Evolutionary conservation across 2,113 vertebrate genomes (phyloP).

Genomic region (Ovis canadensis): DNA sequence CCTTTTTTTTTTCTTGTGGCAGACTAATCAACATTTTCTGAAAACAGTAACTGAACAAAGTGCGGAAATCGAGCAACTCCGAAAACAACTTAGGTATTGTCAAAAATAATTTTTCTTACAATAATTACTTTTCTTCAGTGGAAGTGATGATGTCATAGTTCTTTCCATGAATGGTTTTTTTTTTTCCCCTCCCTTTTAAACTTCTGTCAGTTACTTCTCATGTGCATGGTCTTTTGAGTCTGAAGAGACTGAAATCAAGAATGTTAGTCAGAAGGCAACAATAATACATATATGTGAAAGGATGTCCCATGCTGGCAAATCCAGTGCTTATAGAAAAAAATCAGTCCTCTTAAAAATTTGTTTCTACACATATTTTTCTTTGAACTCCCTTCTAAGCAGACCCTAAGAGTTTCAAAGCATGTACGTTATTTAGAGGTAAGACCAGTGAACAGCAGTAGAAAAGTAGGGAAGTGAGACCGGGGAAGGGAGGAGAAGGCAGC

Average conservation of each 20-base stretch:
- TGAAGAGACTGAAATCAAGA: neutral
- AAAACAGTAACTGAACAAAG: constrained; percentile 88
- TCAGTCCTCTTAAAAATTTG: neutral
- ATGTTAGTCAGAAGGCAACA: neutral
- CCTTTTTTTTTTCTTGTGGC: constrained; percentile 43
- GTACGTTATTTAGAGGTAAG: neutral
- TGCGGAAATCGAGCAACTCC: constrained; percentile 85
- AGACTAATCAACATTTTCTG: constrained; percentile 92
- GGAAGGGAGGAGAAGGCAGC: neutral
- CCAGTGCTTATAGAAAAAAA: neutral
- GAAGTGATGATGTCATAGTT: neutral
- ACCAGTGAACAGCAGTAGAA: neutral
- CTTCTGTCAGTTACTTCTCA: neutral
- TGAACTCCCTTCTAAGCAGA: neutral
- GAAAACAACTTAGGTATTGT: constrained; percentile 88
- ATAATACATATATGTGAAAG: neutral
- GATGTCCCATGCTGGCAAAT: neutral
- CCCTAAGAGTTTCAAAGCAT: neutral
- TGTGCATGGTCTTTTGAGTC: neutral
- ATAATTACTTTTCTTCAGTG: constrained; percentile 7
- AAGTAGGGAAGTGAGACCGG: neutral
- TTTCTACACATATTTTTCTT: neutral
- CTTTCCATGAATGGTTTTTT: neutral
- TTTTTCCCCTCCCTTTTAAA: neutral
- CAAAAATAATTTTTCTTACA: neutral